Evolutionary conservation across 2,113 vertebrate genomes (phyloP).

Genomic region (Ceyx melanurus): DNA sequence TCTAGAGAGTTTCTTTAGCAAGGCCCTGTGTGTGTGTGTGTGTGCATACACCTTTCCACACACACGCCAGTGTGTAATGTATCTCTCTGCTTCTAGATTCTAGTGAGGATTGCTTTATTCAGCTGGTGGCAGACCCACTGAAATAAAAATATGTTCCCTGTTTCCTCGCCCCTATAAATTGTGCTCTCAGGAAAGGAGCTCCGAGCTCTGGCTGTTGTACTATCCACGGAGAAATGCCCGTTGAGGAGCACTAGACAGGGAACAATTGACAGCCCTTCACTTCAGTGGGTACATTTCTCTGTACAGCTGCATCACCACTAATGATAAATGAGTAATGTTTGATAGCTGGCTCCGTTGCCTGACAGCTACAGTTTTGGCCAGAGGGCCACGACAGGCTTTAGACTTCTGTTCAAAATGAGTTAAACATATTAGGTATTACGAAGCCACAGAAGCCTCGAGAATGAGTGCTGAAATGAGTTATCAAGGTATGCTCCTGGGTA

Average conservation of each 20-base stretch:
- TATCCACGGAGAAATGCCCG: conserved; percentile 74
- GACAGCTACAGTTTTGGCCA: conserved; percentile 90
- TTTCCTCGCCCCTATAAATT: conserved; percentile 71
- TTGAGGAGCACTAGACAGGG: conserved; percentile 75
- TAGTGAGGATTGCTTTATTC: conserved; percentile 69
- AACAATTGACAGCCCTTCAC: conserved; percentile 80
- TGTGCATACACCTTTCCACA: background rate
- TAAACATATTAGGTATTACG: conserved; percentile 86
- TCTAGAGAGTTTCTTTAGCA: background rate
- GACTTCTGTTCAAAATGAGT: conserved; percentile 87
- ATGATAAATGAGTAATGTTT: conserved; percentile 87
- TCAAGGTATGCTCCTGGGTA: conserved; percentile 87
- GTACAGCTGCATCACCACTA: conserved; percentile 81
- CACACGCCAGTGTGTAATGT: background rate
- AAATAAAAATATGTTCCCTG: conserved; percentile 69
- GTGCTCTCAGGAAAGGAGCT: conserved; percentile 58
- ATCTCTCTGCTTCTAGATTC: conserved; percentile 12
- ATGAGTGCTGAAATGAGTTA: conserved; percentile 86
- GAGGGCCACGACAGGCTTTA: conserved; percentile 85
- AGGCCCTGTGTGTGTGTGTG: background rate
- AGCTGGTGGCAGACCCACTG: conserved; percentile 58
- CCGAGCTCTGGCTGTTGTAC: conserved; percentile 38
- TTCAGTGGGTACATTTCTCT: conserved; percentile 78
- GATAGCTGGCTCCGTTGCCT: conserved; percentile 83
- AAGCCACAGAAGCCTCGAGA: conserved; percentile 82